Evolutionary conservation across 2,113 vertebrate species (phyloP), one percentile per base, ranked within the genome.

Genomic region (Chloebia gouldiae): DNA sequence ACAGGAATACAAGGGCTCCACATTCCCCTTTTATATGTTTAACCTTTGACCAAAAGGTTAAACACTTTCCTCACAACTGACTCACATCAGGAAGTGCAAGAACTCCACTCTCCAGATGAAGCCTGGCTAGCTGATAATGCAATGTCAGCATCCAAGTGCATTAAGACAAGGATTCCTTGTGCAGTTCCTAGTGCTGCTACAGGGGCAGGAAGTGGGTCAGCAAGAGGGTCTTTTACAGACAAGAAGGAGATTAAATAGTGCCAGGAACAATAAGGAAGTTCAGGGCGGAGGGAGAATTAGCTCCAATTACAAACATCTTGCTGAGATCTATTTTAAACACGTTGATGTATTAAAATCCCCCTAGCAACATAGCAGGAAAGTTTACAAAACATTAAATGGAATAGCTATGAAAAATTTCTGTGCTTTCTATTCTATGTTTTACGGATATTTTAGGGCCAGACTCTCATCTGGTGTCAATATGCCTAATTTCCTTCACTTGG

Each of bases 11-110:
- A 91, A 96, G 88, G 88, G 66, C 85, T 92, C 90, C 95, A 78
- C 88, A 82, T 94, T 88, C 73, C 59, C 70, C 81, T 86, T 96
- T 97, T 97, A 97, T 97, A 90, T 95, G 93, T 97, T 97, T 97
- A 95, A 97, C 96, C 96, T 97, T 93, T 96, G 96, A 95, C 95
- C 89, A 37, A 96, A 96, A 97, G 92, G 94, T 96, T 97, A 95
- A 95, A 97, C 93, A 56, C 87, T 92, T 94, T 76, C 93, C 95
- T 96, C 91, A 89, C 64, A 88, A 94, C 91, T 95, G 95, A 96
- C 68, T 97, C 97, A 94, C 63, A 88, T 95, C 95, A 97, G 96
- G 96, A 97, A 97, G 91, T 2, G 2, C 85, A 82, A 92, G 93
- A 83, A 65, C 87, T 80, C 53, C 44, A 83, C 68, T 96, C 94